These are phyloP conservation scores for Aphaenogaster ashmeadi DNA, from an alignment of 1,140 invertebrate species.

Conservation along the genomic window DNA sequence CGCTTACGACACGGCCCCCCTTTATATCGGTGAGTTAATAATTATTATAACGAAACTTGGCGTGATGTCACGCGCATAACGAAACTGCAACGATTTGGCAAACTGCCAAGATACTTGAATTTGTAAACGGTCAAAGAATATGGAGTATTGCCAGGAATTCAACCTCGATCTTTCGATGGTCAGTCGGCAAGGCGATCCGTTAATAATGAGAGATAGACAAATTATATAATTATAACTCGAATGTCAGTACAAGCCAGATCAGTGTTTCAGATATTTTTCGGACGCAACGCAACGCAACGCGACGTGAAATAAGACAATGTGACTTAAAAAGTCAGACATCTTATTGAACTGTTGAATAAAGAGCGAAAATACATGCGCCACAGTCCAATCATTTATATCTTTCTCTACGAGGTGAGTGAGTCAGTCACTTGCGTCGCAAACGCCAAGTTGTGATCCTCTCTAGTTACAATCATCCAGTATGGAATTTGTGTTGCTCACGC, in stretches of 20 bases:
- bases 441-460: constrained; percentile 12
- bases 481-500: constrained; percentile 59
- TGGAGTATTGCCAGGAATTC: neutral
- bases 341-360: neutral
- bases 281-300: neutral
- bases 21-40: constrained; percentile 81
- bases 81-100: neutral
- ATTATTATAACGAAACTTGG: constrained; percentile 5
- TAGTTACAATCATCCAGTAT: constrained; percentile 64
- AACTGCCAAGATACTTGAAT: neutral
- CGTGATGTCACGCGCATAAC: neutral
- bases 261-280: neutral
- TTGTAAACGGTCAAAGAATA: constrained; percentile 28
- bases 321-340: neutral
- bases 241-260: neutral
- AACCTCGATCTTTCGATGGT: neutral
- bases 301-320: neutral
- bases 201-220: neutral
- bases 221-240: neutral
- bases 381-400: constrained; percentile 54
- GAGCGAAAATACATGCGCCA: neutral
- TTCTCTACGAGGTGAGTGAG: constrained; percentile 61
- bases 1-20: constrained; percentile 79
- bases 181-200: neutral
- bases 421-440: constrained; percentile 61